Conservation (phyloP, 2,113 vertebrate species). For the Planiliza haematocheilus region DNA sequence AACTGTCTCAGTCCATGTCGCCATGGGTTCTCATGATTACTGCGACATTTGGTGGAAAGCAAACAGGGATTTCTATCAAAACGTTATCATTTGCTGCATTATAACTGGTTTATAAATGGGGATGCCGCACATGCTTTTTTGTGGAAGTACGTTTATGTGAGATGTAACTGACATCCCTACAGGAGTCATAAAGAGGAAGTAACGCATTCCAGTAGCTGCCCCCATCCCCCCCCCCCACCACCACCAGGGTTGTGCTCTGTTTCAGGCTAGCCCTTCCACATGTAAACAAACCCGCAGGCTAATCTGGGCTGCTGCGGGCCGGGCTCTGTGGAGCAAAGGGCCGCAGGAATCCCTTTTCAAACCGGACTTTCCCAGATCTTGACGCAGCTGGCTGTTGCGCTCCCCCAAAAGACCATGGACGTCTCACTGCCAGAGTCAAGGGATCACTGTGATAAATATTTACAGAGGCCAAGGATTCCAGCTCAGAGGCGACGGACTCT, state of each 20-base stretch:
- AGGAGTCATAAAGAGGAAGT: constrained; percentile 37
- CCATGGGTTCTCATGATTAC: too few relatives aligned
- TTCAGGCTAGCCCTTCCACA: constrained; percentile 24
- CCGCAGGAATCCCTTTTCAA: constrained; percentile 58
- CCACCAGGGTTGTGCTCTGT: constrained; percentile 23
- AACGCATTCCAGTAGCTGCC: constrained; percentile 53
- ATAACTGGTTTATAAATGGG: neutral
- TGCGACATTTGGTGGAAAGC: too few relatives aligned
- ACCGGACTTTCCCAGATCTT: constrained; percentile 38
- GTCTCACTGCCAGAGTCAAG: constrained; percentile 40
- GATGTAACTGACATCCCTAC: neutral
- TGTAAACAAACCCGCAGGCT: constrained; percentile 62
- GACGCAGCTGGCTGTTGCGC: constrained; percentile 28
- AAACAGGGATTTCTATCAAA: neutral
- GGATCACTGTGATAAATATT: constrained; percentile 72
- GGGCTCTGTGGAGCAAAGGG: neutral
- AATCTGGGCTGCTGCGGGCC: constrained; percentile 9
- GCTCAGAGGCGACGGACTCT: constrained; percentile 32
- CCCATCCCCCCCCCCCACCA: constrained; percentile 16
- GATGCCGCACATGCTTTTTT: neutral
- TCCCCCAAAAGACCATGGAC: constrained; percentile 4
- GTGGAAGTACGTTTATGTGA: neutral
- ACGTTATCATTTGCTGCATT: neutral
- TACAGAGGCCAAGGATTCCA: constrained; percentile 63
- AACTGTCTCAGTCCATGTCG: too few relatives aligned